These are phyloP conservation scores for Lasioglossum zephyrum DNA, from an alignment of 2,888 invertebrate genomes.

Conservation along the genomic window DNA sequence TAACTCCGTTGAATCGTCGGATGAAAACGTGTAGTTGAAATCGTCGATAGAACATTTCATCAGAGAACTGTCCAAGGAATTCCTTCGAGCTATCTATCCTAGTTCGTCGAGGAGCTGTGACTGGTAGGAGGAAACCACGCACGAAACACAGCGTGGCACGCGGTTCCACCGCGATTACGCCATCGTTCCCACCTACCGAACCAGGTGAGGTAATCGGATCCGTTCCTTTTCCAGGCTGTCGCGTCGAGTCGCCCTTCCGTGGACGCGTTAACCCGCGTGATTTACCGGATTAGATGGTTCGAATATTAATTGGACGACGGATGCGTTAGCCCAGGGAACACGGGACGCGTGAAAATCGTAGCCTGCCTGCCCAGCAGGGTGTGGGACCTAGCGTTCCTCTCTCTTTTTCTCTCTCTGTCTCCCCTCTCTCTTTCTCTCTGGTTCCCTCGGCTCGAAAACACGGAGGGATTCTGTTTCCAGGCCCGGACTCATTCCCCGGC, in stretches of 20 bases:
- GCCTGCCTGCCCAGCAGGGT: constrained; percentile 47
- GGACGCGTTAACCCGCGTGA: constrained; percentile 61
- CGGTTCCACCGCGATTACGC: constrained; percentile 60
- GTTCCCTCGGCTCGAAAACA: constrained; percentile 34
- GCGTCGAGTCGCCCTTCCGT: constrained; percentile 60
- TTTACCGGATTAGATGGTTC: constrained; percentile 68
- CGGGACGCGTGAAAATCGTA: constrained; percentile 60
- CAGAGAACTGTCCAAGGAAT: neutral
- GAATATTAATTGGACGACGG: constrained; percentile 75
- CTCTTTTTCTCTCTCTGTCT: neutral
- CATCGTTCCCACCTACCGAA: constrained; percentile 54
- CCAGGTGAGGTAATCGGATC: constrained; percentile 70
- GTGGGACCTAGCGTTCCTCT: constrained; percentile 21
- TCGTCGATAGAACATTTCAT: neutral
- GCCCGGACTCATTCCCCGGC: constrained; percentile 2
- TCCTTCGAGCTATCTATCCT: neutral
- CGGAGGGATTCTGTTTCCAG: constrained; percentile 52
- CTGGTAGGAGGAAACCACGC: neutral
- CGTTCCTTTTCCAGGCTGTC: constrained; percentile 70
- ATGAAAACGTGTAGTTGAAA: neutral
- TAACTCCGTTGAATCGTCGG: neutral
- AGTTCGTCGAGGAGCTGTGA: neutral
- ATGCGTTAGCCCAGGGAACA: constrained; percentile 34
- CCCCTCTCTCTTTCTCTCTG: neutral
- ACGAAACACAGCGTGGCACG: constrained; percentile 12